Conservation (phyloP, 2,113 vertebrate genomes). For the Catharus minimus region DNA sequence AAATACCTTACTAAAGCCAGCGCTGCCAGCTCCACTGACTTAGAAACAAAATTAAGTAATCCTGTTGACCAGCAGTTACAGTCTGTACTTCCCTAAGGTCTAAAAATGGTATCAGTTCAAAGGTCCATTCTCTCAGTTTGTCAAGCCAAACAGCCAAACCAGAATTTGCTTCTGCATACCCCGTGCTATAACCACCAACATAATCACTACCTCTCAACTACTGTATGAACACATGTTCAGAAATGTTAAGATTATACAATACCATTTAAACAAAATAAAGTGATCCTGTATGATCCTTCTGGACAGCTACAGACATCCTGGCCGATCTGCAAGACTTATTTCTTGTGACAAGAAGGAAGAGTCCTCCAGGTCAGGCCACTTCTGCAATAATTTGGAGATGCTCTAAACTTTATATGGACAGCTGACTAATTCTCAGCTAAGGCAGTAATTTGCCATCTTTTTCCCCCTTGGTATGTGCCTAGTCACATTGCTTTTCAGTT, state of each 20-base stretch:
- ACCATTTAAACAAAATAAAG: background rate
- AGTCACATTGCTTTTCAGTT: background rate
- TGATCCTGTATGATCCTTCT: background rate
- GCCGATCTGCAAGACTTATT: background rate
- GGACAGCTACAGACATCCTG: background rate
- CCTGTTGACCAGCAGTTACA: background rate
- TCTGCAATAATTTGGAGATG: background rate
- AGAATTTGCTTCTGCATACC: background rate
- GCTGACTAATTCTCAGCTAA: background rate
- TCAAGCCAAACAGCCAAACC: background rate
- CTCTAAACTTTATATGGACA: background rate
- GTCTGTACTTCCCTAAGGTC: background rate
- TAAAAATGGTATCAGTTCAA: conserved; percentile 12
- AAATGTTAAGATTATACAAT: background rate
- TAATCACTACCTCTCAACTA: background rate
- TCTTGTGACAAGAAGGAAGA: background rate
- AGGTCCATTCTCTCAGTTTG: conserved; percentile 3
- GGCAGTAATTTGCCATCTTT: background rate
- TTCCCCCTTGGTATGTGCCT: background rate
- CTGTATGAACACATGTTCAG: rapidly evolving
- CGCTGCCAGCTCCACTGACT: background rate
- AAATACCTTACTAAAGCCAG: background rate
- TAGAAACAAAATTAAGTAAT: background rate
- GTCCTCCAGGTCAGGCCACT: background rate
- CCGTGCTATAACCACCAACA: background rate